Percentiles rank a stretch among this genome's conserved stretches.
Evolutionary conservation across 2,113 vertebrate genomes (phyloP).

Genomic region (Colius striatus): DNA sequence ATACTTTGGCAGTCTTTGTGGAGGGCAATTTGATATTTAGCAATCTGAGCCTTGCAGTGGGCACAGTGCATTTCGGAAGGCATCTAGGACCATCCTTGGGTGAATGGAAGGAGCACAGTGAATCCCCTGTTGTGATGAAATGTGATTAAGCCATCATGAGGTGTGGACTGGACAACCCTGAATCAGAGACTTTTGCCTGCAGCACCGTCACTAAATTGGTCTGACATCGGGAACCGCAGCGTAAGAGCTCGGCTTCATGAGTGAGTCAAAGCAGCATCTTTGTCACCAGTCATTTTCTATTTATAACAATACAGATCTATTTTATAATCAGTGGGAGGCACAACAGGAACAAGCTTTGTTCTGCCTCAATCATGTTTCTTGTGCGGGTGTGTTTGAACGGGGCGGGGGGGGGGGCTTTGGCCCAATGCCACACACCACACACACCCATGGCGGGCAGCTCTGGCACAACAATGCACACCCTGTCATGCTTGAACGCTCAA

Average conservation of each 20-base stretch:
- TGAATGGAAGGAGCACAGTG: background rate
- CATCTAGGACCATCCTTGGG: background rate
- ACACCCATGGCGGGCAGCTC: background rate
- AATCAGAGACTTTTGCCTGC: background rate
- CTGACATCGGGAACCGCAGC: conserved; percentile 38
- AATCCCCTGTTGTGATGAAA: conserved; percentile 27
- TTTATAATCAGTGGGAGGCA: conserved; percentile 49
- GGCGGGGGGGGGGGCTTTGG: too few relatives aligned
- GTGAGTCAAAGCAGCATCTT: conserved; percentile 43
- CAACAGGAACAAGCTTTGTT: conserved; percentile 62
- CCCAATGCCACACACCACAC: conserved; percentile 21
- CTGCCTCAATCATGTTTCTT: conserved; percentile 50
- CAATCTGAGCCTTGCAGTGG: background rate
- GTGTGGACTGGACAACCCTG: background rate
- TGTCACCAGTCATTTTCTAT: conserved; percentile 62
- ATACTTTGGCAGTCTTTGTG: background rate
- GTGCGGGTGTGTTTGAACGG: background rate
- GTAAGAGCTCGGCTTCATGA: conserved; percentile 4
- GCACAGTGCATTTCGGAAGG: background rate
- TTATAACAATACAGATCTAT: conserved; percentile 55
- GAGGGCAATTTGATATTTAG: background rate
- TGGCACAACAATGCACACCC: conserved; percentile 46
- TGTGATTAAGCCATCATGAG: conserved; percentile 45
- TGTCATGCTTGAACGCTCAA: conserved; percentile 36
- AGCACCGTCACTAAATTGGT: conserved; percentile 7